phyloP scores from a whole-genome alignment of 2,888 invertebrate genomes.

The Mamestra brassicae region DNA sequence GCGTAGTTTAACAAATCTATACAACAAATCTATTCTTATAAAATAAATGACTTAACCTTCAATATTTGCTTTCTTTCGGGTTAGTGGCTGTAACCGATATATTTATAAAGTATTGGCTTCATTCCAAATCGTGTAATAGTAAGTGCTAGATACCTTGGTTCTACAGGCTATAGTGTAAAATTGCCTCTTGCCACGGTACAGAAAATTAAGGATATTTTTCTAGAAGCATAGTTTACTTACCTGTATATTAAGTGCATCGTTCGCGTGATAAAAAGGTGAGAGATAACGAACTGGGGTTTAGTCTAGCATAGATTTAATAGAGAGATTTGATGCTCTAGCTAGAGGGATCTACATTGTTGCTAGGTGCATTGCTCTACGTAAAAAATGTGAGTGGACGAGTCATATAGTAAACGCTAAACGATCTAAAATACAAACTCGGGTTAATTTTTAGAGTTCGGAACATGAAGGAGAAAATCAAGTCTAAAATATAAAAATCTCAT shows the following conservation, averaged over 20 bases:
- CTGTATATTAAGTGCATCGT: not conserved
- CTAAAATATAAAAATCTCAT: too few relatives aligned
- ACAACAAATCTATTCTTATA: too few relatives aligned
- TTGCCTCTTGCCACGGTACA: slow-evolving; percentile 21
- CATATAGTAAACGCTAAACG: too few relatives aligned
- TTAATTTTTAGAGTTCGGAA: not conserved
- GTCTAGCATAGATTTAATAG: not conserved
- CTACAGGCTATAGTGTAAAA: slow-evolving; percentile 19
- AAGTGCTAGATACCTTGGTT: slow-evolving; percentile 13
- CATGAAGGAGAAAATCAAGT: too few relatives aligned
- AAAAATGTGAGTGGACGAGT: not conserved
- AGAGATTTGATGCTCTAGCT: not conserved
- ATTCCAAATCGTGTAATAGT: slow-evolving; percentile 32
- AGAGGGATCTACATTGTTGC: slow-evolving; percentile 6
- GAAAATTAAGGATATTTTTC: slow-evolving; percentile 22
- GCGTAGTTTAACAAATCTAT: too few relatives aligned
- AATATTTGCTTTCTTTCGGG: slow-evolving; percentile 23
- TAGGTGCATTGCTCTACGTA: not conserved
- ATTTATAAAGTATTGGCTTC: slow-evolving; percentile 42
- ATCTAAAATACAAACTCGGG: not conserved
- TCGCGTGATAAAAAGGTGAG: not conserved
- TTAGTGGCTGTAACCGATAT: slow-evolving; percentile 9
- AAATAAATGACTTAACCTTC: slow-evolving; percentile 23
- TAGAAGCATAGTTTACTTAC: not conserved
- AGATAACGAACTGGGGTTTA: not conserved